Conservation (phyloP, 2,888 invertebrate genomes). For the Branchipolynoe longqiensis region DNA sequence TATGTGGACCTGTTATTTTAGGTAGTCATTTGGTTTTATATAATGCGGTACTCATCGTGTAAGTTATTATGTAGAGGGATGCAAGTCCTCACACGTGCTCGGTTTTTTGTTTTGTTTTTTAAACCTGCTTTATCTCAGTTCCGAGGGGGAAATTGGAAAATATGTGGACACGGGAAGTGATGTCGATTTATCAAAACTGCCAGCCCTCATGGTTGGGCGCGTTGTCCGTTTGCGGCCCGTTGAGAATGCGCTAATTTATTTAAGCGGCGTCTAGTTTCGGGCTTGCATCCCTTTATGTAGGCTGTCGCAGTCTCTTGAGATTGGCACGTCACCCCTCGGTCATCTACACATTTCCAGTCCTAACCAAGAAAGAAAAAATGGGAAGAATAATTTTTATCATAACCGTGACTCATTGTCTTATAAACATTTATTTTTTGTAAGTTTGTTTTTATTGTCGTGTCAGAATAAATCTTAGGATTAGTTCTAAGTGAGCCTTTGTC, state of each 20-base stretch:
- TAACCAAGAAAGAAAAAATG: background rate
- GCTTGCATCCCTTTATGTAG: no score
- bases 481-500: constrained; percentile 56
- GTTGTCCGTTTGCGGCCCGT: no score
- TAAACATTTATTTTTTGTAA: constrained; percentile 52
- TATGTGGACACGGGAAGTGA: no score
- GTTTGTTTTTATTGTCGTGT: constrained; percentile 50
- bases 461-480: constrained; percentile 54
- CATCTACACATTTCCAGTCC: constrained; percentile 53
- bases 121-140: no score
- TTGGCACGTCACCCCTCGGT: constrained; percentile 48
- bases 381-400: constrained; percentile 8
- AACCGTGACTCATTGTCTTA: constrained; percentile 36
- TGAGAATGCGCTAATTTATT: no score
- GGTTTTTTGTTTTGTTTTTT: no score
- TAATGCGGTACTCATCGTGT: constrained; percentile 48
- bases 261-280: no score
- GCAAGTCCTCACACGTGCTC: no score
- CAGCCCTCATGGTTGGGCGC: no score
- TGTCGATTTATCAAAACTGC: no score
- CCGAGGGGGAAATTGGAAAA: no score
- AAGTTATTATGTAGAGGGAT: constrained; percentile 46
- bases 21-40: constrained; percentile 56
- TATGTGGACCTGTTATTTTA: constrained; percentile 57
- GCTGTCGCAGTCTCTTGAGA: constrained; percentile 26